phyloP scores from a whole-genome alignment of 2,113 vertebrate species.

The Rhabdornis inornatus region DNA sequence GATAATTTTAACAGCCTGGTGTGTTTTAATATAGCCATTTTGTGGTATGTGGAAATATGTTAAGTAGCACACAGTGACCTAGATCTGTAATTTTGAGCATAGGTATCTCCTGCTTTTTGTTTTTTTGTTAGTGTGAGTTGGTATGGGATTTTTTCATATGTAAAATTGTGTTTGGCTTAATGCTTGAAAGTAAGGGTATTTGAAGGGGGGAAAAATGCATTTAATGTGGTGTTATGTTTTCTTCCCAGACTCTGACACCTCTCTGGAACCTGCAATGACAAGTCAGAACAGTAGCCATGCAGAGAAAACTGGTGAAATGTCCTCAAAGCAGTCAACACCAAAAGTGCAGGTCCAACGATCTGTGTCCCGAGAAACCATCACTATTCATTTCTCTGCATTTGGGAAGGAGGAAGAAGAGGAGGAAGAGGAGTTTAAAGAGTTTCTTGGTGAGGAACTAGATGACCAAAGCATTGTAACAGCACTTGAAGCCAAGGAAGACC shows the following conservation, averaged over 20 bases:
- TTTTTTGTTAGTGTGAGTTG: not conserved
- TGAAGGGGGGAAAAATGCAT: not conserved
- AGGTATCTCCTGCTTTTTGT: not conserved
- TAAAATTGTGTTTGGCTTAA: not conserved
- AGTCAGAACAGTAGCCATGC: constrained; percentile 89
- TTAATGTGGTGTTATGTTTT: not conserved
- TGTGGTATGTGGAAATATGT: not conserved
- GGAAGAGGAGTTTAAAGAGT: constrained; percentile 85
- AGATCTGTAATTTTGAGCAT: not conserved
- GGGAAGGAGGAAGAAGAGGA: constrained; percentile 97
- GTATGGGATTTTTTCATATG: not conserved
- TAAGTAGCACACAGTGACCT: not conserved
- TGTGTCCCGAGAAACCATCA: constrained; percentile 92
- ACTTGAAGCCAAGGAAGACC: constrained; percentile 90
- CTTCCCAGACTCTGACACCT: constrained; percentile 79
- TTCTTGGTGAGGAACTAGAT: constrained; percentile 70
- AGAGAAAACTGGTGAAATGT: constrained; percentile 78
- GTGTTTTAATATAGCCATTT: not conserved
- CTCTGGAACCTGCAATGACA: constrained; percentile 89
- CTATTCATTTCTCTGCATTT: constrained; percentile 96
- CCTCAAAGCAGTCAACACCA: constrained; percentile 81
- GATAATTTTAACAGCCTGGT: not conserved
- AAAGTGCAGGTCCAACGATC: constrained; percentile 97
- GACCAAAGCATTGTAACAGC: constrained; percentile 84
- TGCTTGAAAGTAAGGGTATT: not conserved